Evolutionary conservation across 2,113 vertebrate species (phyloP).

Genomic region (Scytalopus superciliaris): DNA sequence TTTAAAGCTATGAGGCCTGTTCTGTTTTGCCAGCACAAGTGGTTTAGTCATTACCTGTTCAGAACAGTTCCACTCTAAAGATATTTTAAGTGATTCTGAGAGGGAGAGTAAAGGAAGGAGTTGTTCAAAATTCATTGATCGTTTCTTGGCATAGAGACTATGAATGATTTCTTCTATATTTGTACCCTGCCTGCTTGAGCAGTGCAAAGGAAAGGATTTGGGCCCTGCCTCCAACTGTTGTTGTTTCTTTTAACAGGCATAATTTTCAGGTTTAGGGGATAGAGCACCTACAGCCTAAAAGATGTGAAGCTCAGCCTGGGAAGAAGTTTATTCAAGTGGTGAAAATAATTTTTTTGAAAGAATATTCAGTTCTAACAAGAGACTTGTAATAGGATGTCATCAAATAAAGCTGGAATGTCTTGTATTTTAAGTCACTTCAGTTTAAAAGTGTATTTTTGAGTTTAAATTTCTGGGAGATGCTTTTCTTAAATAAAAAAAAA

Average conservation of each 20-base stretch:
- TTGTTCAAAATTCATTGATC: neutral
- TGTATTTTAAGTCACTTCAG: neutral
- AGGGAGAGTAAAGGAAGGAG: neutral
- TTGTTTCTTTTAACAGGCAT: neutral
- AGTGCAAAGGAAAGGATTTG: neutral
- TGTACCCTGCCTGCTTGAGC: neutral
- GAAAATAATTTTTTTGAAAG: neutral
- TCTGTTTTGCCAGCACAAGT: neutral
- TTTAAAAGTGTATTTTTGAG: neutral
- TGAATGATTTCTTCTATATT: neutral
- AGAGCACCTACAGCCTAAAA: neutral
- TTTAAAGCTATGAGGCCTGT: neutral
- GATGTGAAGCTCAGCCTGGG: neutral
- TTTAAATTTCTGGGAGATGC: neutral
- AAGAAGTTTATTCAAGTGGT: neutral
- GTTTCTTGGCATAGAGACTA: neutral
- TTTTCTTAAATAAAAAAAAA: neutral
- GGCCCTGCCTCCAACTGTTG: rapidly evolving
- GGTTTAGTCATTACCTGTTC: constrained; percentile 1
- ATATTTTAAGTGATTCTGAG: neutral
- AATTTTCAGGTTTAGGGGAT: neutral
- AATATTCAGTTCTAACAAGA: neutral
- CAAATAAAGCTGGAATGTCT: neutral
- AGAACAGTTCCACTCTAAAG: neutral
- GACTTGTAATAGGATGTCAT: neutral